These are phyloP conservation scores for Ceyx cyanopectus DNA, from an alignment of 2,113 vertebrate genomes.

Conservation along the genomic window DNA sequence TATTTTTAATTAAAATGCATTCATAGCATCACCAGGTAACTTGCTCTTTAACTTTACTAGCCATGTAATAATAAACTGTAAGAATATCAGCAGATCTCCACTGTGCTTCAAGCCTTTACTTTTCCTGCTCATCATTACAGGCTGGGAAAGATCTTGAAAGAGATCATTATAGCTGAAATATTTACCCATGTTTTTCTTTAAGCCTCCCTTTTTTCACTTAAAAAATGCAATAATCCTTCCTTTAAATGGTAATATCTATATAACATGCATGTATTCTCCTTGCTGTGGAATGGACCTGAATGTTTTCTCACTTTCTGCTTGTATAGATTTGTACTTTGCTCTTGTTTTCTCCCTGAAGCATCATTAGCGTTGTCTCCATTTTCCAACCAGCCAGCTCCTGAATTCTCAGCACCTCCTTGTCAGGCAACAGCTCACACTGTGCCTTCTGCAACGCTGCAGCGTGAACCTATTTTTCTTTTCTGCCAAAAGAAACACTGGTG, in stretches of 20 bases:
- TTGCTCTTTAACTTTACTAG: constrained; percentile 67
- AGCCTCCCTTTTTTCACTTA: not conserved
- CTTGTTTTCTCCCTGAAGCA: constrained; percentile 30
- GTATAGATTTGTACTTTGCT: not conserved
- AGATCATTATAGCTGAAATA: constrained; percentile 49
- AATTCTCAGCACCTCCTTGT: constrained; percentile 4
- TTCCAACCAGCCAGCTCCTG: not conserved
- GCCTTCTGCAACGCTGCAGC: not conserved
- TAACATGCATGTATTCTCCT: not conserved
- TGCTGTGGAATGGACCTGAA: not conserved
- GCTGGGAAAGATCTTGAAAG: constrained; percentile 39
- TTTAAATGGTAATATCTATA: not conserved
- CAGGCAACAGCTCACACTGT: not conserved
- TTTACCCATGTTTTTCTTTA: constrained; percentile 1
- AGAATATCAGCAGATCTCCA: not conserved
- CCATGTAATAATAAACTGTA: constrained; percentile 45
- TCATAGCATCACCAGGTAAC: constrained; percentile 40
- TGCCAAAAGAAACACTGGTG: not conserved
- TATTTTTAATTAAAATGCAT: constrained; percentile 72
- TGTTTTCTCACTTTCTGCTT: constrained; percentile 10
- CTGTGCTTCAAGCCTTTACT: constrained; percentile 13
- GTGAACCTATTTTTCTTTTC: constrained; percentile 21
- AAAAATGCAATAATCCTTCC: not conserved
- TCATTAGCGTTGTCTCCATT: not conserved
- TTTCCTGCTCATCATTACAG: constrained; percentile 15